These are phyloP conservation scores for Pseudoatta argentina DNA, from an alignment of 1,140 invertebrate species.

Conservation along the genomic window DNA sequence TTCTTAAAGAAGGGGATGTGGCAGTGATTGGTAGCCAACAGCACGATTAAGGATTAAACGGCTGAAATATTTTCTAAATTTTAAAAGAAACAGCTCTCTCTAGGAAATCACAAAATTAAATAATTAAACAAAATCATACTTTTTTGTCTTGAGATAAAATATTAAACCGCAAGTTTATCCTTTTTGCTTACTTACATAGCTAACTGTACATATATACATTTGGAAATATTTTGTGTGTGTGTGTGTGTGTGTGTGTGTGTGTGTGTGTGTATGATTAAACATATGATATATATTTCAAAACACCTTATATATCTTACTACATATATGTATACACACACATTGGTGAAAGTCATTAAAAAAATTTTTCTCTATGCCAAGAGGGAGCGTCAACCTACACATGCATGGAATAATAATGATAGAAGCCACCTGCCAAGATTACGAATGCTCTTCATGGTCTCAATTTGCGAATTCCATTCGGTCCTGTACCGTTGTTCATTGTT, in stretches of 20 bases:
- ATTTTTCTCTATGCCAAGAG: conserved; percentile 24
- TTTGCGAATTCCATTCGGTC: conserved; percentile 75
- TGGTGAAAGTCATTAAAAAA: conserved; percentile 12
- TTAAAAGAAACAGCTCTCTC: conserved; percentile 43
- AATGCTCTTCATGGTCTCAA: conserved; percentile 76
- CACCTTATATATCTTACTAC: not conserved
- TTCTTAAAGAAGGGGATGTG: conserved; percentile 63
- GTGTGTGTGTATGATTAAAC: not conserved
- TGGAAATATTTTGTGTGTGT: not conserved
- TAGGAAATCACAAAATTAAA: conserved; percentile 25
- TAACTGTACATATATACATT: not conserved
- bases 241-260: too few species aligned
- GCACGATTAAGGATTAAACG: conserved; percentile 73
- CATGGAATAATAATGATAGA: conserved; percentile 65
- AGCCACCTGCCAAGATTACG: conserved; percentile 64
- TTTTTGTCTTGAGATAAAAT: not conserved
- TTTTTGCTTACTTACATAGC: not conserved
- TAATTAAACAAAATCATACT: conserved; percentile 14
- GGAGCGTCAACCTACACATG: conserved; percentile 47
- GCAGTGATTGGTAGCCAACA: conserved; percentile 52
- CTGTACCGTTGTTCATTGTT: conserved; percentile 73
- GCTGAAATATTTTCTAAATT: conserved; percentile 79
- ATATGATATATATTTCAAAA: not conserved
- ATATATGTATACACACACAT: not conserved
- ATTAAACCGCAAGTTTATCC: not conserved